Evolutionary conservation across 2,888 invertebrate genomes (phyloP), one percentile per base, ranked within the genome.

Genomic region (Agrypnus murinus): DNA sequence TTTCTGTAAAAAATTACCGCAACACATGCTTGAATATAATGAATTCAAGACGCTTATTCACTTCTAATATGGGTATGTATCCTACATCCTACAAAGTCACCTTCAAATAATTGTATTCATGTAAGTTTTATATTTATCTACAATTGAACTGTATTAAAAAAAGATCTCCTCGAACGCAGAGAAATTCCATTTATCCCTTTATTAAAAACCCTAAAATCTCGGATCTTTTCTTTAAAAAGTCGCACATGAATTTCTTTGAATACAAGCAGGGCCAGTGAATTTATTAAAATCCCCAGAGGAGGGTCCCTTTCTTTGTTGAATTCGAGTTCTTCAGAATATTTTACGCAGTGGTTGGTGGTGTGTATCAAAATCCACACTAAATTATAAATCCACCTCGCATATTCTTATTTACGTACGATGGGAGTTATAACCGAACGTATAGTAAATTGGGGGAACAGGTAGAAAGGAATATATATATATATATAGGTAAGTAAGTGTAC

Each of bases 401-500:
- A n/a, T 58, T 58, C 58, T 58, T 58, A 38, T 38, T n/a, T 25
- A 58, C 38, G 38, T 38, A 57, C 36, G 17, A 25, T 14, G 19
- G n/a, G 58, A 58, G 40, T 58, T 58, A 38, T 40, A 40, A 40
- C 58, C 55, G 5, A 40, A 40, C 58, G 38, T 40, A n/a, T n/a
- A n/a, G n/a, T n/a, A 58, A 19, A 58, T 58, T 58, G 58, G 58
- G 58, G 58, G 40, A 58, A 19, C 58, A 58, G 58, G 58, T 58
- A 58, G 58, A 58, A 58, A 40, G 40, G 58, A 58, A 58, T 53
- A 43, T 50, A n/a, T n/a, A n/a, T n/a, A n/a, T n/a, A n/a, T n/a
- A n/a, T n/a, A n/a, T n/a, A n/a, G n/a, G n/a, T n/a, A n/a, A n/a
- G n/a, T n/a, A n/a, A n/a, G n/a, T n/a, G n/a, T n/a, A n/a, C n/a